These are phyloP conservation scores for Caligus rogercresseyi DNA, from an alignment of 1,140 invertebrate species.

Conservation along the genomic window DNA sequence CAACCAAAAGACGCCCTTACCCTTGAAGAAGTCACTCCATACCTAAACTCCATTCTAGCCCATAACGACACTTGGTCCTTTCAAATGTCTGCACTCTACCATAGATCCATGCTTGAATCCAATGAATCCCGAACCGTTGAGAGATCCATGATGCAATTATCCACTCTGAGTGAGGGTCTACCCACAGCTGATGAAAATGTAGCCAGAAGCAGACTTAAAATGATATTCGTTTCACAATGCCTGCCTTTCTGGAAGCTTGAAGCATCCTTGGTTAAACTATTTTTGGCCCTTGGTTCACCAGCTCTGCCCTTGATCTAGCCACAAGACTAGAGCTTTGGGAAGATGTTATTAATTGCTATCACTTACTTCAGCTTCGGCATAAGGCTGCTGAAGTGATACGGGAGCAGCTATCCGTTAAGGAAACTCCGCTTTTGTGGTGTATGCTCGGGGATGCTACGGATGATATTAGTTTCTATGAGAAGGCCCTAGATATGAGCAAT, in stretches of 20 bases:
- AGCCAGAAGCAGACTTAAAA: slow-evolving; percentile 31
- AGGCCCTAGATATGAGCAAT: slow-evolving; percentile 74
- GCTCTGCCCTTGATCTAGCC: slow-evolving; percentile 69
- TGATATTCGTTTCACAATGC: slow-evolving; percentile 35
- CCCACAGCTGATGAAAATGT: slow-evolving; percentile 30
- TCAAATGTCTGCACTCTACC: slow-evolving; percentile 43
- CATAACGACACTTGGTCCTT: slow-evolving; percentile 39
- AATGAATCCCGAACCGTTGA: slow-evolving; percentile 58
- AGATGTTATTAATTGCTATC: slow-evolving; percentile 77
- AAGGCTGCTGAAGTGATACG: slow-evolving; percentile 69
- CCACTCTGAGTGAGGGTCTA: slow-evolving; percentile 49
- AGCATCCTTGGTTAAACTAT: slow-evolving; percentile 52
- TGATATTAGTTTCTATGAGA: slow-evolving; percentile 51
- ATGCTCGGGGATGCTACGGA: slow-evolving; percentile 63
- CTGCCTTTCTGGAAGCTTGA: slow-evolving; percentile 46
- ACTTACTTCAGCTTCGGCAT: slow-evolving; percentile 54
- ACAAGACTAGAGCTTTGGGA: slow-evolving; percentile 69
- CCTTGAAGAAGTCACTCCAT: slow-evolving; percentile 57
- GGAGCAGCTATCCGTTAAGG: slow-evolving; percentile 55
- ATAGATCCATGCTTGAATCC: slow-evolving; percentile 55
- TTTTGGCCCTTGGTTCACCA: slow-evolving; percentile 59
- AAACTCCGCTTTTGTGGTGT: slow-evolving; percentile 71
- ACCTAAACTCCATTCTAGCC: slow-evolving; percentile 42
- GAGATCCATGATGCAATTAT: slow-evolving; percentile 60
- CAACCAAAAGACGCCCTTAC: slow-evolving; percentile 55